Conservation (phyloP, 2,113 vertebrate genomes). For the Hipposideros armiger region DNA sequence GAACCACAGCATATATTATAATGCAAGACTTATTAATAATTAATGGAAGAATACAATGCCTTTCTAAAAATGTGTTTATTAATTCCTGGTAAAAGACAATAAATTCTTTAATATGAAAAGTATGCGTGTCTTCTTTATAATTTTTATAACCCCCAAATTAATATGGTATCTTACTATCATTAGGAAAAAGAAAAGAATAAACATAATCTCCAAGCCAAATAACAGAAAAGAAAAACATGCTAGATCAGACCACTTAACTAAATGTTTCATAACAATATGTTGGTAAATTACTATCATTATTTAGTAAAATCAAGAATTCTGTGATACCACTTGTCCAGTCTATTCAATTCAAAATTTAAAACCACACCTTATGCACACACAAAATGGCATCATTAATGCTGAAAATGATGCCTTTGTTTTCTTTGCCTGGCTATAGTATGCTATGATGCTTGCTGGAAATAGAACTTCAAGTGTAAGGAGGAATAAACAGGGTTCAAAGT, state of each 20-base stretch:
- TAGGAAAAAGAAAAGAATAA: conserved; percentile 4
- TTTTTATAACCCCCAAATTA: conserved; percentile 40
- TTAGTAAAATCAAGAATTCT: conserved; percentile 42
- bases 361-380: neutral
- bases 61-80: conserved; percentile 38
- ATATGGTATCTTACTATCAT: neutral
- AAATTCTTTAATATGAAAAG: conserved; percentile 11
- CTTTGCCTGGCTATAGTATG: neutral
- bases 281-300: conserved; percentile 37
- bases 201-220: neutral
- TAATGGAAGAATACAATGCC: neutral
- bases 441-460: neutral
- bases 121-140: neutral
- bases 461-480: conserved; percentile 60
- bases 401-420: neutral
- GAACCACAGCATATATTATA: neutral
- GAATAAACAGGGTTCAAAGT: conserved; percentile 20
- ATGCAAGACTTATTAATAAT: neutral
- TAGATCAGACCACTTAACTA: neutral
- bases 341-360: conserved; percentile 43
- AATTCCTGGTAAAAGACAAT: neutral
- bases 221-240: conserved; percentile 21
- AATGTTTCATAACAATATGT: conserved; percentile 32
- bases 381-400: neutral
- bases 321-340: neutral